Percentiles rank a stretch among this genome's conserved stretches.
Conservation (phyloP, 2,888 invertebrate species). For the Chalcosyrphus nemorum region DNA sequence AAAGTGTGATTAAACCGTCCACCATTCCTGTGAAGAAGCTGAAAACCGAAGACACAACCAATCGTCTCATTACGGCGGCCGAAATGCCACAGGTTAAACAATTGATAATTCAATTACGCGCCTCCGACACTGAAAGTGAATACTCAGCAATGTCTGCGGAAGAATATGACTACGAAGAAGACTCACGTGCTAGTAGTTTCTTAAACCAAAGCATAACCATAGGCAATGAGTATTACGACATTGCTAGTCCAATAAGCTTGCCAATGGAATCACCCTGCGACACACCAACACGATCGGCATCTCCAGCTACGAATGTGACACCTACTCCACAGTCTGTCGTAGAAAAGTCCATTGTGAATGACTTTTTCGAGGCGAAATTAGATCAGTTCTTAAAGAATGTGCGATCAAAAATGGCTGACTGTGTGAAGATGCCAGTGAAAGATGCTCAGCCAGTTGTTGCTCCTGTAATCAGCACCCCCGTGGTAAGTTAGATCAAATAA, state of each 20-base stretch:
- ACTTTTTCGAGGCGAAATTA: conserved; percentile 78
- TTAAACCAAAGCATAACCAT: conserved; percentile 36
- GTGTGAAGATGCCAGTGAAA: conserved; percentile 23
- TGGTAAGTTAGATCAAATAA: conserved; percentile 75
- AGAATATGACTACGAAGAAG: conserved; percentile 73
- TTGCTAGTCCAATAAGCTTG: conserved; percentile 78
- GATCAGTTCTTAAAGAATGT: conserved; percentile 79
- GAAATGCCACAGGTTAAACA: conserved; percentile 77
- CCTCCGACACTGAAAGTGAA: conserved; percentile 76
- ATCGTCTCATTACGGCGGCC: conserved; percentile 77
- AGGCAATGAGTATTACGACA: conserved; percentile 75
- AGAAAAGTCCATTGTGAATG: conserved; percentile 75
- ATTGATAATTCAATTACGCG: conserved; percentile 77
- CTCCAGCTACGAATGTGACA: conserved; percentile 74
- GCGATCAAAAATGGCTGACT: conserved; percentile 76
- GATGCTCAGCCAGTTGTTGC: neutral
- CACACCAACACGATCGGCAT: conserved; percentile 76
- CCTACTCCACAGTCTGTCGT: conserved; percentile 19
- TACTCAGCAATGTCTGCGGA: conserved; percentile 74
- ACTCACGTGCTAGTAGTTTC: neutral
- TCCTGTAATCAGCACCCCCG: conserved; percentile 74
- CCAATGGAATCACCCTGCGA: conserved; percentile 77
- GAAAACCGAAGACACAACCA: conserved; percentile 41
- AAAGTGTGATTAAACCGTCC: neutral
- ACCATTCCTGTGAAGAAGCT: conserved; percentile 19